These are phyloP conservation scores for Ernsta delagoae DNA, from an alignment of 2,888 invertebrate species.

Conservation along the genomic window DNA sequence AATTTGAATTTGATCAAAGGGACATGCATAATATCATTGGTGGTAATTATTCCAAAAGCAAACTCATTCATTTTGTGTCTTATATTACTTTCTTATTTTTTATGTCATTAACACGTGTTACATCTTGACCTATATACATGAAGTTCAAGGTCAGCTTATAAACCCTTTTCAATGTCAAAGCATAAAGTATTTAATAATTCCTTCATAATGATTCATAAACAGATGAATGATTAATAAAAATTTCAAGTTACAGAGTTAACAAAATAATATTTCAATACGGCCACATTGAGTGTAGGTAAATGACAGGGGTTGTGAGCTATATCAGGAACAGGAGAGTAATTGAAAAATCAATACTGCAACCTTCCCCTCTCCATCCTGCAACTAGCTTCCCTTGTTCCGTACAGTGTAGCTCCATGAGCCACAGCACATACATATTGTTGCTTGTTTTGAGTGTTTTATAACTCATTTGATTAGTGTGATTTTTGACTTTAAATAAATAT, in stretches of 20 bases:
- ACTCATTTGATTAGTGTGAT: neutral
- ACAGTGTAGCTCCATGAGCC: constrained; percentile 22
- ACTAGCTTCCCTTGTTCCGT: constrained; percentile 26
- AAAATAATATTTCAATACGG: constrained; percentile 17
- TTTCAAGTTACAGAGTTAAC: too few species aligned
- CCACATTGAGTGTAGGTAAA: neutral
- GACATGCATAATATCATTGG: constrained; percentile 27
- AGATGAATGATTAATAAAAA: too few species aligned
- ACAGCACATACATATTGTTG: constrained; percentile 24
- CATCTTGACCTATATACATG: constrained; percentile 5
- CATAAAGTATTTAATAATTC: too few species aligned
- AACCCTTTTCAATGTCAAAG: neutral
- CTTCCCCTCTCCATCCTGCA: constrained; percentile 35
- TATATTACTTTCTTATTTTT: constrained; percentile 19
- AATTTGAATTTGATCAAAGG: constrained; percentile 37
- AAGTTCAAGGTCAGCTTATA: constrained; percentile 9
- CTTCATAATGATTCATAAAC: too few species aligned
- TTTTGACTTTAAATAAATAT: neutral
- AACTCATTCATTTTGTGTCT: constrained; percentile 42
- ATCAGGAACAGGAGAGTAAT: constrained; percentile 36
- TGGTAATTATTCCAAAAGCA: constrained; percentile 24
- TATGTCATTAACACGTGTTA: constrained; percentile 8
- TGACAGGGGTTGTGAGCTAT: constrained; percentile 16
- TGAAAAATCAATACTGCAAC: constrained; percentile 36
- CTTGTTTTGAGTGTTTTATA: constrained; percentile 16